These are phyloP conservation scores for Hylomyscus alleni DNA, from an alignment of 2,797 vertebrate species.

Conservation along the genomic window DNA sequence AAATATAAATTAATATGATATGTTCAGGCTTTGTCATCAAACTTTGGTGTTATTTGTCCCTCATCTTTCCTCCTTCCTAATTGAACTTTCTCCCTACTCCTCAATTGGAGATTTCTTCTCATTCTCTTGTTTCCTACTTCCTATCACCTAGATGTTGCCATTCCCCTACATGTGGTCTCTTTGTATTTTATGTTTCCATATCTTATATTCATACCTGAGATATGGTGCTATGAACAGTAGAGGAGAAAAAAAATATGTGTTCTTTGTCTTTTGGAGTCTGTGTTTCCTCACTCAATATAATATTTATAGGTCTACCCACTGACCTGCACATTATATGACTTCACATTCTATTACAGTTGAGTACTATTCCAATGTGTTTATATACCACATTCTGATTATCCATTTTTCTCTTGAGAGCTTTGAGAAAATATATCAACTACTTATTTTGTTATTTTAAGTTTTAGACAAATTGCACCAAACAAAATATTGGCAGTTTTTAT, in stretches of 20 bases:
- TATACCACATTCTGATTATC: neutral
- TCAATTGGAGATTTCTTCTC: no score
- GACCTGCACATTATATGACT: neutral
- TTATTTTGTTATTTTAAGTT: conserved; percentile 41
- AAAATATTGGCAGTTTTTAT: conserved; percentile 43
- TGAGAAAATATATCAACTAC: neutral
- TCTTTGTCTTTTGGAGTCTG: neutral
- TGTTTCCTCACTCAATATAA: neutral
- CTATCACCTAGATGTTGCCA: no score
- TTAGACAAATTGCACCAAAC: neutral
- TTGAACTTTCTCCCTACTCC: no score
- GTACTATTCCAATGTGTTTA: neutral
- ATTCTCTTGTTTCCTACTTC: neutral
- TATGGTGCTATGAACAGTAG: neutral
- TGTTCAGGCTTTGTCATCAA: neutral
- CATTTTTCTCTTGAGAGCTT: neutral
- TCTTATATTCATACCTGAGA: neutral
- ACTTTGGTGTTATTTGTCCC: no score
- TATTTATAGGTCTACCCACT: neutral
- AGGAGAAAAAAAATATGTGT: neutral
- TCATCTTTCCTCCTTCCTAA: no score
- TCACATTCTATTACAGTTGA: neutral
- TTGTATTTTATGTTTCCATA: neutral
- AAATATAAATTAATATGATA: neutral
- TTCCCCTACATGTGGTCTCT: neutral